Conservation (phyloP, 1,140 invertebrate genomes). For the Coenobita brevimanus region DNA sequence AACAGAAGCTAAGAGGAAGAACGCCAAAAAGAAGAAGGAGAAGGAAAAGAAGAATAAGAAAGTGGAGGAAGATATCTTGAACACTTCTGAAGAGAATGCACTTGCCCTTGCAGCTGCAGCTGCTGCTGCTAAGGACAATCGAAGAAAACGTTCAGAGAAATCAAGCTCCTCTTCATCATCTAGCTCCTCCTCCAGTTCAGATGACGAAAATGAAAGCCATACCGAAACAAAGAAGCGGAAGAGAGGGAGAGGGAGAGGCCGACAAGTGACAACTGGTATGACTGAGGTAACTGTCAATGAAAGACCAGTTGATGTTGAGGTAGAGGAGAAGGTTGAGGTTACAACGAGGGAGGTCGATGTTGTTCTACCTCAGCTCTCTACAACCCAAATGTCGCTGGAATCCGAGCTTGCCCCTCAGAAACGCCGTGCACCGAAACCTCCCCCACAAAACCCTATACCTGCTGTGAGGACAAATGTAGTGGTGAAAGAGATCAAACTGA, state of each 20-base stretch:
- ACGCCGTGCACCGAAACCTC: constrained; percentile 47
- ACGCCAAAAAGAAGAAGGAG: constrained; percentile 60
- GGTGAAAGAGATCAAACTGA: constrained; percentile 49
- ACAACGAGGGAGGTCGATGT: constrained; percentile 35
- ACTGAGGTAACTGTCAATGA: constrained; percentile 47
- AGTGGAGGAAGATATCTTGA: constrained; percentile 29
- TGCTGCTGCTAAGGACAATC: constrained; percentile 53
- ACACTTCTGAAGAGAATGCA: constrained; percentile 52
- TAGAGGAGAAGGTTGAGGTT: constrained; percentile 31
- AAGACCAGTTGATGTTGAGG: constrained; percentile 33
- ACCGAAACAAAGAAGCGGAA: constrained; percentile 55
- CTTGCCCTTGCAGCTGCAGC: constrained; percentile 42
- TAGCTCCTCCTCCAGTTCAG: constrained; percentile 60
- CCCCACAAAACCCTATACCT: neutral
- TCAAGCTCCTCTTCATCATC: constrained; percentile 55
- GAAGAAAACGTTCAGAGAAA: constrained; percentile 50
- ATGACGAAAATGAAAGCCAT: constrained; percentile 41
- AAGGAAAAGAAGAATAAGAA: constrained; percentile 59
- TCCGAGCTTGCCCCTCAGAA: constrained; percentile 11
- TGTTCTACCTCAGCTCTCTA: neutral
- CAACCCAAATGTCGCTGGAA: neutral
- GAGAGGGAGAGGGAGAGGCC: constrained; percentile 21
- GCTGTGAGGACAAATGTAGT: constrained; percentile 30
- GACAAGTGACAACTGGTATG: constrained; percentile 35
- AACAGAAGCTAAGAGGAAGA: constrained; percentile 37